These are phyloP conservation scores for Lerista edwardsae DNA, from an alignment of 2,797 vertebrate genomes.

Conservation along the genomic window DNA sequence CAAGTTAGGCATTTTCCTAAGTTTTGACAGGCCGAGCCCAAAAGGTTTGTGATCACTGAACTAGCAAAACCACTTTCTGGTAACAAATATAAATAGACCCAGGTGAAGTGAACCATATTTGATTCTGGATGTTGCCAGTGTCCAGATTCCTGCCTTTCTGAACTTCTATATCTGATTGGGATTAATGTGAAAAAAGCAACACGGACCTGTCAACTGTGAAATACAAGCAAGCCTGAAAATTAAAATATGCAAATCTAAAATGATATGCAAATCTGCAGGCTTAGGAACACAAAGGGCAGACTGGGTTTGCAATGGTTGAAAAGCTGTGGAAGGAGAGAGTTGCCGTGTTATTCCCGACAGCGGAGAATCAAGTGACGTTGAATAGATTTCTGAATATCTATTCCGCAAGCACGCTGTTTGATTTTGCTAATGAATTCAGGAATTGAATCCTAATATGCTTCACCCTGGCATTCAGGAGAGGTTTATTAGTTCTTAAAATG, in stretches of 20 bases:
- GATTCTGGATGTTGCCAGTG: slow-evolving; percentile 44
- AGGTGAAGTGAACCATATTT: slow-evolving; percentile 53
- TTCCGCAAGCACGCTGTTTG: slow-evolving; percentile 51
- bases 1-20: too few relatives aligned
- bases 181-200: slow-evolving; percentile 55
- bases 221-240: slow-evolving; percentile 57
- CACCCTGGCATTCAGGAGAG: slow-evolving; percentile 54
- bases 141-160: slow-evolving; percentile 38
- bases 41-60: too few relatives aligned
- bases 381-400: slow-evolving; percentile 66
- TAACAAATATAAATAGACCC: slow-evolving; percentile 48
- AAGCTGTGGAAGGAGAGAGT: slow-evolving; percentile 42
- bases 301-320: slow-evolving; percentile 51
- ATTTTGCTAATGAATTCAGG: slow-evolving; percentile 67
- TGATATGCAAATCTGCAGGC: slow-evolving; percentile 63
- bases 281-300: slow-evolving; percentile 60
- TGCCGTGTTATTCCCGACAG: slow-evolving; percentile 65
- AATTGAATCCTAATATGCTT: slow-evolving; percentile 70
- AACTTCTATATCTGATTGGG: slow-evolving; percentile 48
- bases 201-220: slow-evolving; percentile 59
- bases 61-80: neutral
- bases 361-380: slow-evolving; percentile 69
- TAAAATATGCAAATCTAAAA: slow-evolving; percentile 70
- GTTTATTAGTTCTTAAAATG: slow-evolving; percentile 71
- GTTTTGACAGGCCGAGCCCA: too few relatives aligned